Conservation (phyloP, 2,888 invertebrate species). For the Tortricodes alternella region DNA sequence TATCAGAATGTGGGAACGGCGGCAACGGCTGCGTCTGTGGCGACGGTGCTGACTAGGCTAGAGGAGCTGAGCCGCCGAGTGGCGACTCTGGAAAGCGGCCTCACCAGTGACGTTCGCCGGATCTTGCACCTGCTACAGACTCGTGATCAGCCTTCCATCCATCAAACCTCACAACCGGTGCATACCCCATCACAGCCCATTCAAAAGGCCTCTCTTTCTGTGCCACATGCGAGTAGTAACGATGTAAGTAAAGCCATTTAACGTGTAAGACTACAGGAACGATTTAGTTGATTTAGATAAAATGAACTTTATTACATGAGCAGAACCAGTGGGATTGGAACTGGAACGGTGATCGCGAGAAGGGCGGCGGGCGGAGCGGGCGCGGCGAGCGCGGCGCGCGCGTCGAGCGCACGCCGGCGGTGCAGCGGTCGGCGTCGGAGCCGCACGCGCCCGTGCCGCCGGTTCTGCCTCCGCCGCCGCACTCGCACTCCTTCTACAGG, state of each 20-base stretch:
- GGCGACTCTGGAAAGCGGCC: constrained; percentile 87
- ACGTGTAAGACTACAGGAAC: too few species aligned
- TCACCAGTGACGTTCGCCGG: constrained; percentile 88
- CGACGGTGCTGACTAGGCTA: constrained; percentile 84
- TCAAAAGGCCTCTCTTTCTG: constrained; percentile 69
- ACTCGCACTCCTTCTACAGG: constrained; percentile 81
- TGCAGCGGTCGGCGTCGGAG: constrained; percentile 84
- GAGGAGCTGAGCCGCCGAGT: constrained; percentile 87
- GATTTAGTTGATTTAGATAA: background rate
- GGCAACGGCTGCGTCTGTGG: constrained; percentile 67
- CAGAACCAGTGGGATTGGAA: constrained; percentile 71
- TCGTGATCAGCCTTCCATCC: constrained; percentile 57
- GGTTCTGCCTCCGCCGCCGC: constrained; percentile 76
- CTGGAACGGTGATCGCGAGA: constrained; percentile 62
- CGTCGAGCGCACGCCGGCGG: constrained; percentile 72
- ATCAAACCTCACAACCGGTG: constrained; percentile 31
- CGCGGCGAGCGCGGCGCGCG: constrained; percentile 47
- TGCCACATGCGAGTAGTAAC: constrained; percentile 68
- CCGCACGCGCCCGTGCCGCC: constrained; percentile 82
- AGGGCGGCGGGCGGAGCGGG: constrained; percentile 46
- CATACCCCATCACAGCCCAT: constrained; percentile 64
- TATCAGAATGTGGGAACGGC: constrained; percentile 74
- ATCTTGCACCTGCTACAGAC: constrained; percentile 86
- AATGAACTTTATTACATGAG: background rate
- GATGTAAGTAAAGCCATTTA: constrained; percentile 53